phyloP scores from a whole-genome alignment of 2,797 vertebrate genomes.

The Eulemur mongoz region DNA sequence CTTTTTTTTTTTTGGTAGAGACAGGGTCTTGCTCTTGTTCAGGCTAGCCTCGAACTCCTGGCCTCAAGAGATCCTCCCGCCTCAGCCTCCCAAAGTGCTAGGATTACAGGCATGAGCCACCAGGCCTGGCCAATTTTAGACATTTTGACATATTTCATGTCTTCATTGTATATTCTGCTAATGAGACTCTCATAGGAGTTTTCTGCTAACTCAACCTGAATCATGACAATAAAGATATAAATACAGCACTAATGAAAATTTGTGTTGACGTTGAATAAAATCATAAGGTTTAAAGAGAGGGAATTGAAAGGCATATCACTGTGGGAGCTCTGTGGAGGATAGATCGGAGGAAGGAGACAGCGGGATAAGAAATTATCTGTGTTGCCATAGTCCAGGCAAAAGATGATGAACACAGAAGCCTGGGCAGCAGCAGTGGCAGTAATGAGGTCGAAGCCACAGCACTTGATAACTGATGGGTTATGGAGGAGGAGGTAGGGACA shows the following conservation, averaged over 20 bases:
- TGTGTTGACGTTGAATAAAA: slow-evolving; percentile 7
- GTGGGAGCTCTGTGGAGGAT: not conserved
- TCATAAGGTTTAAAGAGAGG: not conserved
- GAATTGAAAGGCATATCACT: not conserved
- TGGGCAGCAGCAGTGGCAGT: not conserved
- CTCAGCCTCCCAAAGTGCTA: not conserved
- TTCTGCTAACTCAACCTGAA: not conserved
- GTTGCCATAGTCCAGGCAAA: not conserved
- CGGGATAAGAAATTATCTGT: not conserved
- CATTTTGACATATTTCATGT: slow-evolving; percentile 6
- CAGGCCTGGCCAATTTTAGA: not conserved
- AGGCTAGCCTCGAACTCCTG: not conserved
- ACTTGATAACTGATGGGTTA: not conserved
- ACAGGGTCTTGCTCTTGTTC: not conserved
- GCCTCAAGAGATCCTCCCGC: not conserved
- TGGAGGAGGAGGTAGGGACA: not conserved
- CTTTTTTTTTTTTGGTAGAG: not conserved
- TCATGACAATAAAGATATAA: slow-evolving; percentile 21
- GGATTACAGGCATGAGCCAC: not conserved
- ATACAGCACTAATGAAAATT: slow-evolving; percentile 12
- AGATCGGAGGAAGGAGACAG: not conserved
- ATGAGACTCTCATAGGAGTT: not conserved
- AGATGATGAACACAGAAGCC: not conserved
- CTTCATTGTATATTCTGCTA: not conserved
- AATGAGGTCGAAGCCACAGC: not conserved